These are phyloP conservation scores for Cebidichthys violaceus DNA, from an alignment of 2,113 vertebrate species.

Conservation along the genomic window DNA sequence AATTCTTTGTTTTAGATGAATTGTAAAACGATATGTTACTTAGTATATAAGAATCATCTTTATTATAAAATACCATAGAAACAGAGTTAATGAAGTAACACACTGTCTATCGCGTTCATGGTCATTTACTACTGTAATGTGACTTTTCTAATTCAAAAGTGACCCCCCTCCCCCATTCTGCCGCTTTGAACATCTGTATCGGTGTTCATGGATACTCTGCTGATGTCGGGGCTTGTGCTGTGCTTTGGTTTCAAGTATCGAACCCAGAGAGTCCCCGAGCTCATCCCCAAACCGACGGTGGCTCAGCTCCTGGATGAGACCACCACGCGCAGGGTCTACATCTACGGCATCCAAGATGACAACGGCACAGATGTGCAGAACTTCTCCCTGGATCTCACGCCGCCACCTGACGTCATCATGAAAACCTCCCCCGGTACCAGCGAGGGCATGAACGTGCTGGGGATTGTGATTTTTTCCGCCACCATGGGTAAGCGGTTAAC, in stretches of 20 bases:
- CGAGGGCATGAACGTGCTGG: conserved; percentile 98
- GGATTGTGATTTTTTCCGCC: conserved; percentile 97
- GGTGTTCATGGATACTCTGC: not conserved
- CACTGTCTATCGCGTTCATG: not conserved
- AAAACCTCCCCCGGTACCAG: conserved; percentile 93
- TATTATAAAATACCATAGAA: not conserved
- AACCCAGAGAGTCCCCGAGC: conserved; percentile 89
- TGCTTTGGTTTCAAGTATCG: conserved; percentile 88
- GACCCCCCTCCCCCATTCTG: not conserved
- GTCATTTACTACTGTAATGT: not conserved
- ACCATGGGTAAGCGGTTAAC: conserved; percentile 90
- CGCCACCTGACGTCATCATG: conserved; percentile 92
- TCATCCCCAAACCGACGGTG: conserved; percentile 86
- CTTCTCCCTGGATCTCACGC: conserved; percentile 95
- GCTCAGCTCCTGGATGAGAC: conserved; percentile 82
- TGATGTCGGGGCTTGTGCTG: not conserved
- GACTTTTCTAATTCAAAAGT: too few relatives aligned
- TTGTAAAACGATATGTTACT: not conserved
- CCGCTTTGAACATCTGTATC: not conserved
- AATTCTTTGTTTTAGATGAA: not conserved
- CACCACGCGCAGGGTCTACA: conserved; percentile 85
- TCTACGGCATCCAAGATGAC: conserved; percentile 94
- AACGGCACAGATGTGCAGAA: conserved; percentile 92
- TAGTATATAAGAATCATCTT: not conserved
- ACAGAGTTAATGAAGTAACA: not conserved